Evolutionary conservation across 2,797 vertebrate genomes (phyloP).

Genomic region (Gymnopithys bicolor): DNA sequence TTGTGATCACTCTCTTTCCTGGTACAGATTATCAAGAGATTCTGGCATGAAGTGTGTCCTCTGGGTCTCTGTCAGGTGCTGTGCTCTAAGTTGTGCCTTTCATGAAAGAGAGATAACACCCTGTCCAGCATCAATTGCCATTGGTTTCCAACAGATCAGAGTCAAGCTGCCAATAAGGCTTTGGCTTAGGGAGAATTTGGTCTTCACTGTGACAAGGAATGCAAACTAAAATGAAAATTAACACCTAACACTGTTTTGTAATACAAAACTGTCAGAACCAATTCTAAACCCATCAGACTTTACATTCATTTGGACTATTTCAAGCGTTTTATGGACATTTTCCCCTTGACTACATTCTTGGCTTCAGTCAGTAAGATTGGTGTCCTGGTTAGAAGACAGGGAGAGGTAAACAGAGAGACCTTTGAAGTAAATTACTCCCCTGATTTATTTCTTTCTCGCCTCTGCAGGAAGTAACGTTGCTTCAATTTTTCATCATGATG

Average conservation of each 20-base stretch:
- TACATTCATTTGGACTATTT: not conserved
- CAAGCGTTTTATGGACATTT: not conserved
- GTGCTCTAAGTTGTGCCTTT: not conserved
- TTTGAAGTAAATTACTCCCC: constrained; percentile 66
- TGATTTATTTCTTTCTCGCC: constrained; percentile 67
- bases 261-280: not conserved
- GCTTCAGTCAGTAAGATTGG: constrained; percentile 37
- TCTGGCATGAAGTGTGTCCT: not conserved
- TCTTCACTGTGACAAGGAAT: not conserved
- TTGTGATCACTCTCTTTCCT: not conserved
- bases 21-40: not conserved
- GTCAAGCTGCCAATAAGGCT: not conserved
- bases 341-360: not conserved
- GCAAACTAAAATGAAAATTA: constrained; percentile 36
- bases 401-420: constrained; percentile 52
- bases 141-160: not conserved
- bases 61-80: not conserved
- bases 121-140: not conserved
- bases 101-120: not conserved
- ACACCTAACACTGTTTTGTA: not conserved
- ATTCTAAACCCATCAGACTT: not conserved
- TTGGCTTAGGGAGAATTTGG: not conserved
- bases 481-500: constrained; percentile 63
- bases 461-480: constrained; percentile 43
- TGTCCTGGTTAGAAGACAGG: constrained; percentile 44